Base-by-base conservation (phyloP, 2,797 vertebrate species). In the Synanceia verrucosa region DNA sequence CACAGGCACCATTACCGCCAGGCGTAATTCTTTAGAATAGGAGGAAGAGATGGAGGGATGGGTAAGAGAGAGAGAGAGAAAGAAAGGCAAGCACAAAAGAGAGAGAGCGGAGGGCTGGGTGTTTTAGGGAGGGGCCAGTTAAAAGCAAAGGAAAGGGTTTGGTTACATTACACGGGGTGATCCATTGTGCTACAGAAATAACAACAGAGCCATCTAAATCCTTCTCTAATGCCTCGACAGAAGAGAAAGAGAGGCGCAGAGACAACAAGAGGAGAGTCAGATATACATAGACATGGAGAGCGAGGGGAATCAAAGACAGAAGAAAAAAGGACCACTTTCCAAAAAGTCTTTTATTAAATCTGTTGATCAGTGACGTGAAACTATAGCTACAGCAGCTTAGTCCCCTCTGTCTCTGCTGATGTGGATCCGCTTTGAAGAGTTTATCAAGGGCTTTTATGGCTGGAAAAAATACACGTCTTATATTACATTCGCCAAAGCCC, bases 121-220 rank as follows among this genome's bases (percentile, higher is more conserved):
- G 65, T 74, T 65, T 29, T 29, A 41, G 57, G 52, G 50, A 65
- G 76, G 69, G 82, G 70, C 56, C 56, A 41, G 86, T 86, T 85
- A 81, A 89, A 86, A 84, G 86, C 79, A 65, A 85, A 83, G 73
- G 93, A 95, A 94, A 94, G 94, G 89, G 87, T 84, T 94, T 93
- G 88, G 86, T 87, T 89, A 86, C 85, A 82, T 81, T 86, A 84
- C 72, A 75, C 13, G 41, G 78, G 76, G 70, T 55, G 85, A 88
- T 84, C 83, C 83, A 91, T 91, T 91, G 92, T 92, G 73, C 86
- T 88, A 29, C 87, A 86, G 85, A 84, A 91, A 92, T 88, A 91
- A 91, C 83, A 91, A 86, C 79, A 60, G 73, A 76, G 69, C 75
- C 67, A 39, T 91, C 74, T 76, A 83, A 88, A 89, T 88, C 86